Conservation (phyloP, 2,113 vertebrate genomes). For the Centropus unirufus region DNA sequence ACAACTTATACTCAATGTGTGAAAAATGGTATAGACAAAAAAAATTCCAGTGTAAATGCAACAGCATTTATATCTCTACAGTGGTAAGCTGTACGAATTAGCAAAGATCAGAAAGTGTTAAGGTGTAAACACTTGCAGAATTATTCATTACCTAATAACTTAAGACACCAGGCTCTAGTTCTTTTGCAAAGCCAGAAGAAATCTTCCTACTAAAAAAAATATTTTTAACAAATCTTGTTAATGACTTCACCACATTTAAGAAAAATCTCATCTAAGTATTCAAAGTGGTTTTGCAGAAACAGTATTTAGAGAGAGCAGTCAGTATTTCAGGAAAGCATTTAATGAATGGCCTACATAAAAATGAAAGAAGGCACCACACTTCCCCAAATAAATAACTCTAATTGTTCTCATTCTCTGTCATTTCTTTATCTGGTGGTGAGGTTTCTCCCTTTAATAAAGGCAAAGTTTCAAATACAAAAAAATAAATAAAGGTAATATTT, state of each 20-base stretch:
- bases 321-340: not conserved
- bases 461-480: no score
- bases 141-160: not conserved
- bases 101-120: not conserved
- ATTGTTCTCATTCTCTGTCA: not conserved
- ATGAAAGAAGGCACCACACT: not conserved
- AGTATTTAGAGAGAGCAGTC: not conserved
- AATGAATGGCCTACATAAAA: slow-evolving; percentile 4
- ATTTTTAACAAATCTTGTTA: not conserved
- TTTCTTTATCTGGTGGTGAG: not conserved
- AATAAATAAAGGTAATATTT: not conserved
- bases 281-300: slow-evolving; percentile 2
- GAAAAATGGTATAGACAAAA: not conserved
- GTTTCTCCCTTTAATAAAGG: not conserved
- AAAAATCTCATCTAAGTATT: not conserved
- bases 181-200: not conserved
- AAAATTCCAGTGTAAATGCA: not conserved
- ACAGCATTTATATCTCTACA: not conserved
- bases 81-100: not conserved
- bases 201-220: not conserved
- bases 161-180: not conserved
- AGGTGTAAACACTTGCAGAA: not conserved
- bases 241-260: not conserved
- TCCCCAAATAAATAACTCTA: not conserved
- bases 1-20: not conserved